A percentile compares a stretch with the other conserved stretches of the same genome.
Conservation (phyloP, 2,888 invertebrate species). For the Drosophila borborema region DNA sequence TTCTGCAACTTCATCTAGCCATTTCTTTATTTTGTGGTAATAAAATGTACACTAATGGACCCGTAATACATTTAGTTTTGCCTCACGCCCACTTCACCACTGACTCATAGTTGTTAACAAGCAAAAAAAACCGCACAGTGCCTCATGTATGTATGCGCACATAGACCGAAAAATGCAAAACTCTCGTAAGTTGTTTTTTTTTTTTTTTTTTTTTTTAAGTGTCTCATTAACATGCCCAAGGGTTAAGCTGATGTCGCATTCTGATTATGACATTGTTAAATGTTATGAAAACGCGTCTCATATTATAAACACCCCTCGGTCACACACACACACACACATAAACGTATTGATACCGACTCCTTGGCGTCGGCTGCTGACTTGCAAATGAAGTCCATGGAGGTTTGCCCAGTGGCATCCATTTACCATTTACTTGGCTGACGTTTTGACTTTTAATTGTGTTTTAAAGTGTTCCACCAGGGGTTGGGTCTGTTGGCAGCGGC, state of each 20-base stretch:
- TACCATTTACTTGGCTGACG: constrained; percentile 57
- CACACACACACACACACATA: constrained; percentile 1
- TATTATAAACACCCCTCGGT: constrained; percentile 29
- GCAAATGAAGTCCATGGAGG: constrained; percentile 77
- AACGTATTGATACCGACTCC: constrained; percentile 45
- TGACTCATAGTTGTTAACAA: constrained; percentile 35
- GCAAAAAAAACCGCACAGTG: constrained; percentile 17
- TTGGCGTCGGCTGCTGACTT: constrained; percentile 65
- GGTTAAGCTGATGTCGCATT: constrained; percentile 52
- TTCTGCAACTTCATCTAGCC: not conserved
- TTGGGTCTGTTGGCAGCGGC: too few species aligned
- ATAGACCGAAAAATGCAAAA: constrained; percentile 48
- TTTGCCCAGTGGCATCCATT: constrained; percentile 70
- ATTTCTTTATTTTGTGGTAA: constrained; percentile 41
- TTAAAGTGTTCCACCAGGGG: constrained; percentile 65
- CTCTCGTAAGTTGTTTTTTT: not conserved
- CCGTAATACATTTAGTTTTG: constrained; percentile 51
- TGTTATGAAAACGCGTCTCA: constrained; percentile 78
- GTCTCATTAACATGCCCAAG: constrained; percentile 60
- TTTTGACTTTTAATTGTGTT: constrained; percentile 78
- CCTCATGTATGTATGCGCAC: constrained; percentile 37
- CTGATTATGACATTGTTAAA: constrained; percentile 80
- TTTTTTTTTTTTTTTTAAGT: not conserved
- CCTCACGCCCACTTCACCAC: constrained; percentile 12
- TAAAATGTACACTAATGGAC: constrained; percentile 73